A percentile compares a stretch with the other conserved stretches of the same genome.
These are phyloP conservation scores for Tor tambroides DNA, from an alignment of 2,113 vertebrate species.

Conservation along the genomic window DNA sequence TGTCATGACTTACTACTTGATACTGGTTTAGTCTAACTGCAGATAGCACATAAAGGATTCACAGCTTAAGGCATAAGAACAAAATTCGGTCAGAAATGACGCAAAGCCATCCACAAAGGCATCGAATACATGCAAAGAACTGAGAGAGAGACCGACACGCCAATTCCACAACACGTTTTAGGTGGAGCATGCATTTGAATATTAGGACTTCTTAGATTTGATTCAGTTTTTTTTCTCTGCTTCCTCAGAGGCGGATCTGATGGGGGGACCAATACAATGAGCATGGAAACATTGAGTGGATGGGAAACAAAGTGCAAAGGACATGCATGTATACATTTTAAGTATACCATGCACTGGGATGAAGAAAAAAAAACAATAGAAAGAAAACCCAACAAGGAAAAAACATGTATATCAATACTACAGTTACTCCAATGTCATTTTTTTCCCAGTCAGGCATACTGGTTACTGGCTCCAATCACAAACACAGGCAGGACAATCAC, in stretches of 20 bases:
- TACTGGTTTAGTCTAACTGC: slow-evolving; percentile 50
- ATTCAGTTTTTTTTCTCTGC: not conserved
- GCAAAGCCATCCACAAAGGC: slow-evolving; percentile 33
- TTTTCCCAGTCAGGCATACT: slow-evolving; percentile 21
- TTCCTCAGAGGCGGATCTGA: slow-evolving; percentile 1
- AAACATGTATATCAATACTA: slow-evolving; percentile 25
- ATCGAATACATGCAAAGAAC: slow-evolving; percentile 49
- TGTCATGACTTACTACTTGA: slow-evolving; percentile 22
- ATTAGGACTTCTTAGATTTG: not conserved
- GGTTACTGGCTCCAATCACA: slow-evolving; percentile 17
- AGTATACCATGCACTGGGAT: slow-evolving; percentile 39
- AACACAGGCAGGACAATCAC: slow-evolving; percentile 16
- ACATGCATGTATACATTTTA: slow-evolving; percentile 47
- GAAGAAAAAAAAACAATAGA: not conserved
- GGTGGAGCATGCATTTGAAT: slow-evolving; percentile 46
- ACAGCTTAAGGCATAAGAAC: slow-evolving; percentile 45
- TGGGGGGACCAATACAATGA: not conserved
- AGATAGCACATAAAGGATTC: slow-evolving; percentile 54
- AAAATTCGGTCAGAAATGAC: slow-evolving; percentile 21
- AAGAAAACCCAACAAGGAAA: not conserved
- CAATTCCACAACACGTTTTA: slow-evolving; percentile 43
- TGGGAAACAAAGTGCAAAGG: slow-evolving; percentile 13
- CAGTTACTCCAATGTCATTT: slow-evolving; percentile 19
- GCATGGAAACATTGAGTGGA: slow-evolving; percentile 28
- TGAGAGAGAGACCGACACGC: slow-evolving; percentile 10